Evolutionary conservation across 2,888 invertebrate genomes (phyloP).

Genomic region (Coenonympha glycerion): DNA sequence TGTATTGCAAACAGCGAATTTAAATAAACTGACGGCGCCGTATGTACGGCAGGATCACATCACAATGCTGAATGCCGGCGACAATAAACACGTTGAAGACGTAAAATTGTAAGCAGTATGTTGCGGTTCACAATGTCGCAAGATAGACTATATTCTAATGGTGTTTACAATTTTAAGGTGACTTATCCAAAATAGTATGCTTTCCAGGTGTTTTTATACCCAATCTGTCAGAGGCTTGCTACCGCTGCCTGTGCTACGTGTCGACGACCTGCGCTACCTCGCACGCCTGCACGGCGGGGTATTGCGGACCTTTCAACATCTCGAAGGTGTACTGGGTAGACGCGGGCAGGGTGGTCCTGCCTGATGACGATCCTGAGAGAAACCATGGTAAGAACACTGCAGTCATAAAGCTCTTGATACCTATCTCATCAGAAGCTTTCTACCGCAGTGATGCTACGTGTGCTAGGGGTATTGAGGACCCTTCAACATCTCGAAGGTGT

Average conservation of each 20-base stretch:
- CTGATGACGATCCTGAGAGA: constrained; percentile 74
- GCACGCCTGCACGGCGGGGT: constrained; percentile 67
- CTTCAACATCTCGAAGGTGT: constrained; percentile 77
- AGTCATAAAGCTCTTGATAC: neutral
- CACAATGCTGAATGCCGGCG: too few relatives aligned
- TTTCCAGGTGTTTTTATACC: constrained; percentile 58
- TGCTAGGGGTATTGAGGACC: constrained; percentile 53
- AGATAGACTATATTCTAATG: too few relatives aligned
- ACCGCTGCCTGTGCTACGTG: constrained; percentile 76
- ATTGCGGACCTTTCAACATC: constrained; percentile 76
- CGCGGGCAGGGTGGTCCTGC: constrained; percentile 70
- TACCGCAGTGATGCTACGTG: neutral
- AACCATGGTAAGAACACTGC: constrained; percentile 44
- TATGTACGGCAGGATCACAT: too few relatives aligned
- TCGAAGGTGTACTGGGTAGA: constrained; percentile 80
- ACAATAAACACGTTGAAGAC: too few relatives aligned
- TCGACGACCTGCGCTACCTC: constrained; percentile 69
- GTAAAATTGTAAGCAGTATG: too few relatives aligned
- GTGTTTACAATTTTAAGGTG: too few relatives aligned
- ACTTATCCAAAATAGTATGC: neutral
- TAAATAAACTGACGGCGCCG: too few relatives aligned
- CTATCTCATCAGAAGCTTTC: too few relatives aligned
- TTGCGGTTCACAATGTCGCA: too few relatives aligned
- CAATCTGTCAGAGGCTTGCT: constrained; percentile 69
- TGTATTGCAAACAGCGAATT: too few relatives aligned